Evolutionary conservation across 2,797 vertebrate genomes (phyloP), one percentile per base, ranked within the genome.

Genomic region (Fringilla coelebs): DNA sequence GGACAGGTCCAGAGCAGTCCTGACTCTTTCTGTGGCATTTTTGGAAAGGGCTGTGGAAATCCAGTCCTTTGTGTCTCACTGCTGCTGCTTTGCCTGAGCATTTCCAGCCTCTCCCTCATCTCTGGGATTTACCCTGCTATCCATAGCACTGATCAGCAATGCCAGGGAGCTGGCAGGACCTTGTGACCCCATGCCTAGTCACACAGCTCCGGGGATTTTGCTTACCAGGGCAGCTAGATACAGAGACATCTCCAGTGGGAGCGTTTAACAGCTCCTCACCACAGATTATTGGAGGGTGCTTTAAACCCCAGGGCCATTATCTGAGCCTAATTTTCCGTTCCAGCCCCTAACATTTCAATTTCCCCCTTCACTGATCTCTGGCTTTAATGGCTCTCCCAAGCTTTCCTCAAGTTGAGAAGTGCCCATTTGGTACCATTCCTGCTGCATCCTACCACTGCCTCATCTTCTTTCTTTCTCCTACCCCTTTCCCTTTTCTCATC

Each of bases 281-380:
- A 67, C 89, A 55, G 41, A 54, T 57, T 46, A 58, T 46, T 12
- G 20, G 77, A 72, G 87, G 48, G 17, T 17, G 19, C 40, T 85
- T 70, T 65, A 72, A 49, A 62, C 38, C 38, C 73, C 11, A 13
- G 67, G 25, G 45, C 82, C 54, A 31, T 68, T 63, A 58, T 79
- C 62, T 70, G 43, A 75, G 84, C 87, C 85, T 88, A 78, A 95
- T 77, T 95, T 86, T 62, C 63, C 32, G 9, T 75, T 78, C 84
- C 65, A 65, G 61, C 45, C 70, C 88, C 88, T 57, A 61, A 83
- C 29, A 40, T 46, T 92, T 81, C 89, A 79, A 58, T 67, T 81
- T 83, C 63, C 70, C 71, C 58, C 84, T 94, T 96, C 93, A 61
- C 80, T 74, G 75, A 90, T 54, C 91, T 85, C 79, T 73, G 36